phyloP scores from a whole-genome alignment of 2,888 invertebrate genomes.

The Sinhomidia bicolor region DNA sequence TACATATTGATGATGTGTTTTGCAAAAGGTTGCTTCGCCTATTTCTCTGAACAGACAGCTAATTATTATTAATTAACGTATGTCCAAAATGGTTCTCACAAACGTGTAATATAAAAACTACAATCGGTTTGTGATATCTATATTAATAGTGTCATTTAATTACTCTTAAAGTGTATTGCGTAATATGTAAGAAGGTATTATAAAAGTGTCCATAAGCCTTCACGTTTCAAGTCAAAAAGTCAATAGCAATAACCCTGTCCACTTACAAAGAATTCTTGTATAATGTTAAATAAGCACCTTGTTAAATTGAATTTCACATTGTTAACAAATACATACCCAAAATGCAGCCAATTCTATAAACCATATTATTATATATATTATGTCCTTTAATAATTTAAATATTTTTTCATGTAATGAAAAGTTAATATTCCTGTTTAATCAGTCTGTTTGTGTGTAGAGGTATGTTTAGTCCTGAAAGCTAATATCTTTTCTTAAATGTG shows the following conservation, averaged over 20 bases:
- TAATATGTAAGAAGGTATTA: no score
- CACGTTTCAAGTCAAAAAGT: neutral
- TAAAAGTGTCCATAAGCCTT: neutral
- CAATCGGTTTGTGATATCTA: neutral
- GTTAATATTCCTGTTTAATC: no score
- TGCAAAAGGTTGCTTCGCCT: neutral
- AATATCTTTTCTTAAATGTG: no score
- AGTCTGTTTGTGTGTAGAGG: no score
- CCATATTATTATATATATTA: no score
- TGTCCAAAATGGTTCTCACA: neutral
- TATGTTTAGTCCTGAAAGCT: no score
- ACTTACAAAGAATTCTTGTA: neutral
- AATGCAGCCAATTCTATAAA: no score
- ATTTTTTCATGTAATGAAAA: no score
- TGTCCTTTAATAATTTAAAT: no score
- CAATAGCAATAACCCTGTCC: conserved; percentile 5
- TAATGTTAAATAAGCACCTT: neutral
- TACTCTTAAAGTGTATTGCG: neutral
- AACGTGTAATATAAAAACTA: neutral
- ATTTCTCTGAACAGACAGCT: neutral
- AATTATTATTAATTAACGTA: neutral
- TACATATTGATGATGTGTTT: neutral
- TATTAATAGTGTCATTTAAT: neutral
- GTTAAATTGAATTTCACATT: neutral
- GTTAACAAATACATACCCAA: no score